Evolutionary conservation across 2,888 invertebrate genomes (phyloP).

Genomic region (Mythimna ferrago): DNA sequence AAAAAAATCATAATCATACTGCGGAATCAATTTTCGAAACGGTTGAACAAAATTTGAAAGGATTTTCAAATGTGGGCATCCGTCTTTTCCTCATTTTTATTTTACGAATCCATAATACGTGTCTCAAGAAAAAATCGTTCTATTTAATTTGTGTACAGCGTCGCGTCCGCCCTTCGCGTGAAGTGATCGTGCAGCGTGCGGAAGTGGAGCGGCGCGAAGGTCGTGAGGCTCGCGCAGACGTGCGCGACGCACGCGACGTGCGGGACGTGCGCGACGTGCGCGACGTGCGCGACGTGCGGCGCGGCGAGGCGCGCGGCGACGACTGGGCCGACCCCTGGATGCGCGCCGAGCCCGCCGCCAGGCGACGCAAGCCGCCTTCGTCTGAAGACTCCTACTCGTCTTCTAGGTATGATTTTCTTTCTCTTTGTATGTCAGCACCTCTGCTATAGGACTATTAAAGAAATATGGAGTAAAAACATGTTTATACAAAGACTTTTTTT

Average conservation of each 20-base stretch:
- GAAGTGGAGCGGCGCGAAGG: conserved; percentile 80
- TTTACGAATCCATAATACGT: neutral
- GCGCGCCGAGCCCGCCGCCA: conserved; percentile 90
- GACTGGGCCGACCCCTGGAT: conserved; percentile 99
- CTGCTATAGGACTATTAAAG: neutral
- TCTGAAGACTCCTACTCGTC: conserved; percentile 88
- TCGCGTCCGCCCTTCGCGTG: conserved; percentile 89
- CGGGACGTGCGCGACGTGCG: conserved; percentile 70
- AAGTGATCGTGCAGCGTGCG: conserved; percentile 95
- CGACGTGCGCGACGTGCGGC: conserved; percentile 88
- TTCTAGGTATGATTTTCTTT: conserved; percentile 77
- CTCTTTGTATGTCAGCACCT: neutral
- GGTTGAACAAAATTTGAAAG: too few relatives aligned
- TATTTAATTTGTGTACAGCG: conserved; percentile 68
- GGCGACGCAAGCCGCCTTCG: conserved; percentile 82
- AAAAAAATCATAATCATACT: too few relatives aligned
- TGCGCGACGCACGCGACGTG: conserved; percentile 64
- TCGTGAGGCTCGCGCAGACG: conserved; percentile 65
- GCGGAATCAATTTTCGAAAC: too few relatives aligned
- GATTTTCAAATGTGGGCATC: too few relatives aligned
- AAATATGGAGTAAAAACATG: too few relatives aligned
- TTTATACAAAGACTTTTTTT: neutral
- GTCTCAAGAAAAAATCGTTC: neutral
- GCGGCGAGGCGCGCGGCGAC: conserved; percentile 91
- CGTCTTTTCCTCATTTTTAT: too few relatives aligned